Conservation (phyloP, 2,113 vertebrate genomes). For the Macquaria australasica region DNA sequence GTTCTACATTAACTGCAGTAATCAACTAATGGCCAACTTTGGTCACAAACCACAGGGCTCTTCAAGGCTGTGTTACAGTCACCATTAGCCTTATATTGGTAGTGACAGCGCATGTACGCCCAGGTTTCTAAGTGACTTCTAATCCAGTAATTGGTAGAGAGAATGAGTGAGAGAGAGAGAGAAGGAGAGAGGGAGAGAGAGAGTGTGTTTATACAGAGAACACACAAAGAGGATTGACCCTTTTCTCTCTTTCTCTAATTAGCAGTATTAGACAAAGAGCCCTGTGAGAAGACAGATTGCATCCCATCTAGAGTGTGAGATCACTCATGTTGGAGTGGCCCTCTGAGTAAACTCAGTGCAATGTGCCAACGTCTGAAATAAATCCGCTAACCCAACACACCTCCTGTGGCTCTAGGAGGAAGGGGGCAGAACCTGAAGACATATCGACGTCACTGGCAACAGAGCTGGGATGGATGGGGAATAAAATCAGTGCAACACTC, state of each 20-base stretch:
- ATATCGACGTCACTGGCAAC: conserved; percentile 7
- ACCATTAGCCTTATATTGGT: conserved; percentile 74
- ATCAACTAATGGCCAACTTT: conserved; percentile 78
- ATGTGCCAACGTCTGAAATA: conserved; percentile 46
- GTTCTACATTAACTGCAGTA: conserved; percentile 71
- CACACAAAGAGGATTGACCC: conserved; percentile 67
- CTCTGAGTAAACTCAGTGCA: conserved; percentile 60
- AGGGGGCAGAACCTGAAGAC: conserved; percentile 20
- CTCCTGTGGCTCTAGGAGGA: conserved; percentile 29
- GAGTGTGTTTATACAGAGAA: conserved; percentile 25
- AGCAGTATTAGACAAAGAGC: conserved; percentile 78
- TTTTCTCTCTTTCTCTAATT: conserved; percentile 76
- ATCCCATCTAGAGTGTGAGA: conserved; percentile 71
- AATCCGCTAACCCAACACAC: conserved; percentile 31
- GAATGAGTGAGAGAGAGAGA: conserved; percentile 12
- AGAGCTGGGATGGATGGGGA: conserved; percentile 14
- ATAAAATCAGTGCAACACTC: not conserved
- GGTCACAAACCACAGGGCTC: conserved; percentile 56
- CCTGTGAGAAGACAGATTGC: conserved; percentile 74
- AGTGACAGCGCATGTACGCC: conserved; percentile 68
- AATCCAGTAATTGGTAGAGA: conserved; percentile 77
- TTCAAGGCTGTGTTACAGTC: conserved; percentile 66
- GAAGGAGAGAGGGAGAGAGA: not conserved
- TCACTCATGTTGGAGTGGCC: conserved; percentile 71
- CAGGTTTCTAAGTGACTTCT: conserved; percentile 72